These are phyloP conservation scores for Cyclina sinensis DNA, from an alignment of 1,140 invertebrate species.

Conservation along the genomic window DNA sequence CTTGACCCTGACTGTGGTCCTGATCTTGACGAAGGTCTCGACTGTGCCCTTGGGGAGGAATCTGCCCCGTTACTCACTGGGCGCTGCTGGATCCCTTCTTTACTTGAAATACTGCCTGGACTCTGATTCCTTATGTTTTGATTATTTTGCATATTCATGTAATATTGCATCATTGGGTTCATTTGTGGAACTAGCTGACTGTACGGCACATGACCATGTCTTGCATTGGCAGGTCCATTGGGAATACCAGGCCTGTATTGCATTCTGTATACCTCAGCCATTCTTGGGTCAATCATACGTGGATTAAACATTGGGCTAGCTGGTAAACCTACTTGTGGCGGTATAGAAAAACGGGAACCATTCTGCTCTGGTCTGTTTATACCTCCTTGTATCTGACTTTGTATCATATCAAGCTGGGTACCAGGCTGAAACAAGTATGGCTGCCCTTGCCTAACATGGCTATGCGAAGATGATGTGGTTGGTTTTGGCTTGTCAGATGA, in stretches of 20 bases:
- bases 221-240: slow-evolving; percentile 45
- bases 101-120: background rate
- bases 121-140: background rate
- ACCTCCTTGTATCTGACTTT: slow-evolving; percentile 39
- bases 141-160: slow-evolving; percentile 23
- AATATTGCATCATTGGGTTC: slow-evolving; percentile 45
- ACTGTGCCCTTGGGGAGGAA: slow-evolving; percentile 40
- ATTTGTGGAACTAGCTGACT: slow-evolving; percentile 14
- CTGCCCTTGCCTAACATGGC: background rate
- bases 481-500: slow-evolving; percentile 15
- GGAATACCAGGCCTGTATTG: slow-evolving; percentile 26
- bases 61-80: slow-evolving; percentile 27
- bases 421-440: slow-evolving; percentile 45
- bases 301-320: slow-evolving; percentile 17
- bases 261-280: slow-evolving; percentile 32
- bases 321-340: background rate
- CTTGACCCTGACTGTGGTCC: background rate
- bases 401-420: background rate
- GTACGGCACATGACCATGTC: slow-evolving; percentile 8
- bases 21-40: slow-evolving; percentile 33
- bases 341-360: slow-evolving; percentile 9
- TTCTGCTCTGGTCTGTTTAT: background rate
- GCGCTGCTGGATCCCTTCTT: background rate
- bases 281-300: slow-evolving; percentile 32
- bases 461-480: background rate